Percentiles rank a stretch among this genome's conserved stretches.
Evolutionary conservation across 2,888 invertebrate genomes (phyloP).

Genomic region (Eustalomyia histrio): DNA sequence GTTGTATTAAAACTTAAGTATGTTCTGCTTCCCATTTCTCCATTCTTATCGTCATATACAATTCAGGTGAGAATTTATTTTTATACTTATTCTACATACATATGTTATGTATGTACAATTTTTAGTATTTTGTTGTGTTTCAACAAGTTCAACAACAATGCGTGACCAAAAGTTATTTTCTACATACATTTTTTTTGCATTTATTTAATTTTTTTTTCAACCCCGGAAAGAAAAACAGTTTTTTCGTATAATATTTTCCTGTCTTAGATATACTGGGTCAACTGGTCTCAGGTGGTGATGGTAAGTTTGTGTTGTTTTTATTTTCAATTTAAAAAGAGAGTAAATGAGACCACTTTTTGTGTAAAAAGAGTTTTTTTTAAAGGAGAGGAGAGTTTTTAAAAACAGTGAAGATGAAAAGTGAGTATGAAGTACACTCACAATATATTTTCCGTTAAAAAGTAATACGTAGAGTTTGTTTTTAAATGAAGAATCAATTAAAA

Average conservation of each 20-base stretch:
- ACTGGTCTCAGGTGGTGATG: conserved; percentile 41
- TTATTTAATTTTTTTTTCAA: conserved; percentile 34
- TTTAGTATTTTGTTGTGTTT: conserved; percentile 37
- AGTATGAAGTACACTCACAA: too few relatives aligned
- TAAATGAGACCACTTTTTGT: neutral
- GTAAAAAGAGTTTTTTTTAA: neutral
- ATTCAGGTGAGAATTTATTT: conserved; percentile 39
- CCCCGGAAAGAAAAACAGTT: conserved; percentile 51
- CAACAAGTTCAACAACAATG: conserved; percentile 58
- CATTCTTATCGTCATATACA: neutral
- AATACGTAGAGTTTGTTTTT: too few relatives aligned
- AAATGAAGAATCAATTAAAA: too few relatives aligned
- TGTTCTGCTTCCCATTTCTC: conserved; percentile 3
- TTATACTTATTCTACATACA: conserved; percentile 1
- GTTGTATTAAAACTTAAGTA: neutral
- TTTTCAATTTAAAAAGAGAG: neutral
- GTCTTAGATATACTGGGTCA: conserved; percentile 51
- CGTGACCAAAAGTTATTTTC: conserved; percentile 37
- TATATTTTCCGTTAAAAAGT: too few relatives aligned
- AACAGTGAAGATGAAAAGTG: neutral
- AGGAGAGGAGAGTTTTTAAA: neutral
- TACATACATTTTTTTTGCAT: conserved; percentile 6
- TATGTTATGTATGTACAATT: neutral
- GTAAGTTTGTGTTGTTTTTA: conserved; percentile 28
- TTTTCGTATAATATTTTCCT: conserved; percentile 26